These are phyloP conservation scores for Lycodopsis pacificus DNA, from an alignment of 2,797 vertebrate genomes.

Conservation along the genomic window DNA sequence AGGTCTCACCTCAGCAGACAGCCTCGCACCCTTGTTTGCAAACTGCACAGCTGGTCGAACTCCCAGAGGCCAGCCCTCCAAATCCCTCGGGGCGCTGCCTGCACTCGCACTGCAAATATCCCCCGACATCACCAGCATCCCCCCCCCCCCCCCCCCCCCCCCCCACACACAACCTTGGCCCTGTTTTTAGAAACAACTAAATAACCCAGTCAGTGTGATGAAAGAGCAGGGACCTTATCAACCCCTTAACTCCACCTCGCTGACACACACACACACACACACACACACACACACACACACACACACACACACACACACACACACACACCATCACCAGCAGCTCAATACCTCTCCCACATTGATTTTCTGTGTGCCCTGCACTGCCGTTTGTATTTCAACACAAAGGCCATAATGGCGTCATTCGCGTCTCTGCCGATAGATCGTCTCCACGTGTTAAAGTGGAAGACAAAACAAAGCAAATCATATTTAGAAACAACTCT, in stretches of 20 bases:
- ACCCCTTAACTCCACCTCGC: constrained; percentile 15
- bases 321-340: constrained; percentile 45
- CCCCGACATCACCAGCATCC: constrained; percentile 46
- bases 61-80: constrained; percentile 53
- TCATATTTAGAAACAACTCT: constrained; percentile 3
- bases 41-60: constrained; percentile 68
- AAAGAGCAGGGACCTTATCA: constrained; percentile 54
- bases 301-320: constrained; percentile 15
- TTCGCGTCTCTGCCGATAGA: constrained; percentile 44
- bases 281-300: constrained; percentile 14
- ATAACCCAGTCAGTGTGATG: constrained; percentile 45
- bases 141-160: background rate
- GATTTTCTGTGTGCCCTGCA: constrained; percentile 76
- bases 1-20: constrained; percentile 63
- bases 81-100: constrained; percentile 41
- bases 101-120: constrained; percentile 48
- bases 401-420: constrained; percentile 63
- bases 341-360: constrained; percentile 78
- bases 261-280: constrained; percentile 33
- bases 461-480: constrained; percentile 30
- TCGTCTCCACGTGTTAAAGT: constrained; percentile 31
- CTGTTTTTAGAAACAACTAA: constrained; percentile 51
- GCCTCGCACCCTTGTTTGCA: constrained; percentile 65
- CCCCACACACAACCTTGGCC: constrained; percentile 8
- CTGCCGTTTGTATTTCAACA: constrained; percentile 69